Evolutionary conservation across 2,113 vertebrate genomes (phyloP), one percentile per base, ranked within the genome.

Genomic region (Scartelaos histophorus): DNA sequence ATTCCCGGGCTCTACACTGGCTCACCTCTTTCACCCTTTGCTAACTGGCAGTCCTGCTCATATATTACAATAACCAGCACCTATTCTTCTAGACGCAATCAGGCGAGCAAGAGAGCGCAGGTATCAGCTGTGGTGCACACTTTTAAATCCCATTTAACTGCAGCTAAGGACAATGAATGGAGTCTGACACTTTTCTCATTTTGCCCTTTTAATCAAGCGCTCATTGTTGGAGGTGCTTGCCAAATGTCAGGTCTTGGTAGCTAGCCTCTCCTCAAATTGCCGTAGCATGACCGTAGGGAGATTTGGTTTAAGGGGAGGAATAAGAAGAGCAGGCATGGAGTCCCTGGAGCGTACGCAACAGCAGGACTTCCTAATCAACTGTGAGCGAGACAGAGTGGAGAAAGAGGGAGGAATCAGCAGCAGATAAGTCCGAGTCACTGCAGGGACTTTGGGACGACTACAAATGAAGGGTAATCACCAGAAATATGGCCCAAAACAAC

Each of bases 341-440:
- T 87, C 90, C 87, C 89, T 73, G 82, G 86, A 90, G 90, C 82
- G 64, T 79, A 77, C 84, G 80, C 76, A 80, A 83, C 80, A 87
- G 82, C 85, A 83, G 84, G 88, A 90, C 85, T 87, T 89, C 85
- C 86, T 90, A 89, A 92, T 91, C 88, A 90, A 90, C 87, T 88
- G 88, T 87, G 88, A 87, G 89, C 70, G 58, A 61, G 58, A 61
- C 85, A 87, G 86, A 72, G 82, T 85, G 84, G 82, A 72, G 76
- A 45, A 80, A 85, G 82, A 88, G 83, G 70, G 69, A 75, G 75
- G 80, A 74, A 64, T 64, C 76, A 84, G 80, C 75, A 89, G 78
- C 75, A 85, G 85, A 90, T 85, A 89, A 89, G 87, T 89, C 87
- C 88, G 74, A 86, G 74, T 53, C 79, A 79, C 83, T 84, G 82